These are phyloP conservation scores for Euzophera pinguis DNA, from an alignment of 2,888 invertebrate genomes.

Conservation along the genomic window DNA sequence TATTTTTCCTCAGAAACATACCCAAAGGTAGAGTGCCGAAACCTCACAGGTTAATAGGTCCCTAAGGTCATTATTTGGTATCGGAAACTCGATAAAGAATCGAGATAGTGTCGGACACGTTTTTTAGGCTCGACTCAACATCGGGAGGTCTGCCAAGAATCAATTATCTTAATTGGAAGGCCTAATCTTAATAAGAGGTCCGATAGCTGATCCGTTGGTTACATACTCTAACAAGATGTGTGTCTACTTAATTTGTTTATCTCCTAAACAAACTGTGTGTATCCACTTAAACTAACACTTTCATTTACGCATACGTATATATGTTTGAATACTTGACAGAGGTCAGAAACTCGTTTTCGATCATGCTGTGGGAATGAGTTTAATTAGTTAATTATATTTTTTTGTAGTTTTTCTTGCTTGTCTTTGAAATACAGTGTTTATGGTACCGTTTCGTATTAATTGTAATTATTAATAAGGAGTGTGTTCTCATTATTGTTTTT, in stretches of 20 bases:
- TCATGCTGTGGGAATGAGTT: constrained; percentile 9
- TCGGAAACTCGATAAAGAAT: constrained; percentile 26
- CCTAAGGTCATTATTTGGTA: constrained; percentile 28
- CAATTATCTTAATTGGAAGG: constrained; percentile 75
- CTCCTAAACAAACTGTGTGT: constrained; percentile 14
- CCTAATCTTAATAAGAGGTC: constrained; percentile 62
- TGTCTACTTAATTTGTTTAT: constrained; percentile 51
- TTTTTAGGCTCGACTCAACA: constrained; percentile 43
- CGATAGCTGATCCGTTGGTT: constrained; percentile 38
- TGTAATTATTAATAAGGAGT: too few species aligned
- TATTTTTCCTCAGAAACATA: background rate
- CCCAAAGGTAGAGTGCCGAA: constrained; percentile 11
- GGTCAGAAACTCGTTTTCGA: constrained; percentile 4
- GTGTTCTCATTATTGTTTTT: too few species aligned
- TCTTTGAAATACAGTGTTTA: background rate
- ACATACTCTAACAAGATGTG: constrained; percentile 41
- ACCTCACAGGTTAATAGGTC: constrained; percentile 19
- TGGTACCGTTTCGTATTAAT: too few species aligned
- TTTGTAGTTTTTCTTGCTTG: background rate
- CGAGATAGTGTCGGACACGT: constrained; percentile 41
- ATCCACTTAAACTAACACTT: constrained; percentile 3
- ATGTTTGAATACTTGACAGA: background rate
- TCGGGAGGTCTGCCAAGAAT: constrained; percentile 57
- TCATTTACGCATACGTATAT: constrained; percentile 7
- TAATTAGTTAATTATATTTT: constrained; percentile 6